These are phyloP conservation scores for Bradypodion ventrale DNA, from an alignment of 2,797 vertebrate genomes.

Conservation along the genomic window DNA sequence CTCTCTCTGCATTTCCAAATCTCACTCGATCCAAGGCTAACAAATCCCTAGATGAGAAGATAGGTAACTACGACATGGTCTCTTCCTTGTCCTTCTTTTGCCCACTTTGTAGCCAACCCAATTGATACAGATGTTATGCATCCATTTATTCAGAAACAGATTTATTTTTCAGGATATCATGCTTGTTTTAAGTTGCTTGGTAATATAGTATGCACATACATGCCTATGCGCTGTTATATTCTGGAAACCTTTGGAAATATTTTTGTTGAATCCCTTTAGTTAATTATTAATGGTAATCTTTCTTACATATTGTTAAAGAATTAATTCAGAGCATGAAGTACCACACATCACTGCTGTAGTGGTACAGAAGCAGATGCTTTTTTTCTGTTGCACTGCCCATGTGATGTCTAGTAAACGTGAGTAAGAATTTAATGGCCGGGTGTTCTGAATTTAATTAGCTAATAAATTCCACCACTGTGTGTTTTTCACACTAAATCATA, in stretches of 20 bases:
- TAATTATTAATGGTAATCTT: constrained; percentile 38
- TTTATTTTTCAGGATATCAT: constrained; percentile 8
- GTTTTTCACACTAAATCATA: constrained; percentile 40
- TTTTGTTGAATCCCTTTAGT: constrained; percentile 24
- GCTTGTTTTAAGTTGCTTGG: neutral
- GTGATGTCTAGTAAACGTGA: constrained; percentile 31
- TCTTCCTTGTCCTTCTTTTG: neutral
- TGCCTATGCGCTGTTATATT: neutral
- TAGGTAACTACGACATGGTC: neutral
- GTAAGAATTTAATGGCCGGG: constrained; percentile 41
- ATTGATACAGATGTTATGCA: neutral
- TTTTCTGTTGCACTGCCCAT: constrained; percentile 30
- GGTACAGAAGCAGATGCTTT: constrained; percentile 22
- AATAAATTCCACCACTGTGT: constrained; percentile 36
- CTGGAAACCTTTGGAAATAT: constrained; percentile 24
- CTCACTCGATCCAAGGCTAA: too few relatives aligned
- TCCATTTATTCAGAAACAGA: neutral
- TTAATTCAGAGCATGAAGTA: constrained; percentile 48
- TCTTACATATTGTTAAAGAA: constrained; percentile 34
- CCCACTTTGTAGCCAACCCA: neutral
- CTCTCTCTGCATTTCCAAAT: too few relatives aligned
- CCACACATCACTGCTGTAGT: constrained; percentile 24
- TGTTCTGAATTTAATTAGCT: constrained; percentile 48
- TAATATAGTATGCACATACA: neutral
- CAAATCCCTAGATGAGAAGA: too few relatives aligned